Base-by-base conservation (phyloP, 2,888 invertebrate species). In the Steinernema hermaphroditum region DNA sequence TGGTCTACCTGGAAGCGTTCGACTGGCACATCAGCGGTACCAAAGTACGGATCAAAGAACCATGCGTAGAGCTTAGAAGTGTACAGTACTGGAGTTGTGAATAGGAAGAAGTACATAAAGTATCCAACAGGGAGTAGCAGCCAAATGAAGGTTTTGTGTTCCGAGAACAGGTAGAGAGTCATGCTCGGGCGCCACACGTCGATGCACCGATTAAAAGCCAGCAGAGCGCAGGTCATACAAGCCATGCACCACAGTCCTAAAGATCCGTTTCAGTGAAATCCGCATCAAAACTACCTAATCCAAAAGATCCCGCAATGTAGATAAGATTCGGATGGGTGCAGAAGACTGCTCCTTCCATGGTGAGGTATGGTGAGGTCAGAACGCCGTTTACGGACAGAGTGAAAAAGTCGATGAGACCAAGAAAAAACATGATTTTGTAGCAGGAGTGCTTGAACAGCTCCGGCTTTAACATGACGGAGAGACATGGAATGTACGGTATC, bases 401-500 rank as follows among this genome's bases (percentile, higher is more conserved):
- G 16, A 57, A 37, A 37, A 72, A 72, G 70, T 74, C 74, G 19
- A 74, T 62, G 4, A 74, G 41, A 0, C 74, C 74, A 0, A 74
- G 68, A 14, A 62, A 29, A 29, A 72, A 72, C 74, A 74, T 74
- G n/a, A 74, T 74, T 50, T 74, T 74, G 72, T 72, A 74, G 44
- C 74, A 74, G 29, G 74, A 70, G 16, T 70, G 34, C 0, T 70
- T 49, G 49, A 69, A 70, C 27, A 74, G 72, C 22, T 74, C 74
- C 6, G 32, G 43, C 16, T 72, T 72, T 6, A 68, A 54, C 70
- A 74, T 72, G 8, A 54, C 68, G 1, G 32, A n/a, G 16, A 74
- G 74, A 34, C 72, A 74, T 1, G 74, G 74, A 29, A 74, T 43
- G 68, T 72, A 74, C 12, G 70, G 50, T 27, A 74, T 22, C 68